Conservation (phyloP, 2,888 invertebrate species). For the Apodemia duryi region DNA sequence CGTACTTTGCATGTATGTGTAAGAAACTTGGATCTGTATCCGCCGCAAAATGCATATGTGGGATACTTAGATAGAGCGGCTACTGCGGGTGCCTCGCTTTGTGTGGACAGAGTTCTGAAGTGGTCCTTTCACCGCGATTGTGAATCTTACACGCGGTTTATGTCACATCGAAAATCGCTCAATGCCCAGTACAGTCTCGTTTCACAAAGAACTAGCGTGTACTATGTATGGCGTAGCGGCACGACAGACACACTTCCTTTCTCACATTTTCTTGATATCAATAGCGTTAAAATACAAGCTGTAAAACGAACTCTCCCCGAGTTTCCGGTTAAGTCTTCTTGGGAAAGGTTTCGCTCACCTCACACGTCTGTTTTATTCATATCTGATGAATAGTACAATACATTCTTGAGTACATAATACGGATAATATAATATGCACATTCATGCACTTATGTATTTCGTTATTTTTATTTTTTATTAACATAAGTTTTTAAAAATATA, state of each 20-base stretch:
- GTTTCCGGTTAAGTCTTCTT: conserved; percentile 54
- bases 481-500: conserved; percentile 10
- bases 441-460: conserved; percentile 5
- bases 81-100: conserved; percentile 72
- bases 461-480: not conserved
- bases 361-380: conserved; percentile 39
- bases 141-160: conserved; percentile 60
- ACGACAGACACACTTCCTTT: conserved; percentile 74
- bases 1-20: conserved; percentile 67
- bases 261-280: conserved; percentile 75
- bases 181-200: conserved; percentile 48
- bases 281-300: conserved; percentile 62
- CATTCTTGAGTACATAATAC: conserved; percentile 21
- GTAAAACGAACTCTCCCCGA: conserved; percentile 59
- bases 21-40: conserved; percentile 76
- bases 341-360: conserved; percentile 48
- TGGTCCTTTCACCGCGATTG: conserved; percentile 62
- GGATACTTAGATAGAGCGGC: conserved; percentile 63
- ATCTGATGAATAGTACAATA: conserved; percentile 31
- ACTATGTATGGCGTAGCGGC: conserved; percentile 59
- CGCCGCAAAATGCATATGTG: conserved; percentile 69
- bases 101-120: conserved; percentile 59
- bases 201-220: conserved; percentile 58
- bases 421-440: conserved; percentile 21
- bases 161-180: conserved; percentile 60